Conservation (phyloP, 2,113 vertebrate genomes). For the Apteryx mantelli region DNA sequence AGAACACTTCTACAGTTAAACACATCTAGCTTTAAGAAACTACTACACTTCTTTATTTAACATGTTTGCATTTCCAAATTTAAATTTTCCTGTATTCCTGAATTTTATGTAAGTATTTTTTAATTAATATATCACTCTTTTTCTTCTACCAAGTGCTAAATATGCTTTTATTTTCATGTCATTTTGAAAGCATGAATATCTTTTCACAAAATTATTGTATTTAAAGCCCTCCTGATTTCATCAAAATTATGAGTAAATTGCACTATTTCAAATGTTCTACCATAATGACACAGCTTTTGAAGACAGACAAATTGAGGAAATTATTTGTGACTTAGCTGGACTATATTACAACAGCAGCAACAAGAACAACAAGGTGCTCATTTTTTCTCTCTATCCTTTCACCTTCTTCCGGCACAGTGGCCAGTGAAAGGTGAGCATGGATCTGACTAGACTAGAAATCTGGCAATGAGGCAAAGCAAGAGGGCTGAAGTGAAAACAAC, state of each 20-base stretch:
- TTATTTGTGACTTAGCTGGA: background rate
- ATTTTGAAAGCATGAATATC: background rate
- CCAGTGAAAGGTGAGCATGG: background rate
- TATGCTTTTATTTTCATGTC: background rate
- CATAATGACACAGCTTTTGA: background rate
- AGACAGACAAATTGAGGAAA: background rate
- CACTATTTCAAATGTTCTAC: background rate
- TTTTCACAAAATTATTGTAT: background rate
- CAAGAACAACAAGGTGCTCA: background rate
- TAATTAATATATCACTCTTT: slow-evolving; percentile 33
- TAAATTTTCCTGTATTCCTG: background rate
- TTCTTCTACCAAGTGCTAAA: background rate
- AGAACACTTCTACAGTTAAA: background rate
- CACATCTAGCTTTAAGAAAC: slow-evolving; percentile 19
- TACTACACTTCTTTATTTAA: slow-evolving; percentile 28
- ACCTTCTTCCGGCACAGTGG: background rate
- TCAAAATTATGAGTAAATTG: background rate
- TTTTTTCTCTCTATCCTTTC: background rate
- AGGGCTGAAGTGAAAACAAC: background rate
- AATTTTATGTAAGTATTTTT: slow-evolving; percentile 35
- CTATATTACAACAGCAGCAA: background rate
- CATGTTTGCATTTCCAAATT: slow-evolving; percentile 27
- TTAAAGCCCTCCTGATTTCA: background rate
- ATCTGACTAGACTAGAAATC: background rate
- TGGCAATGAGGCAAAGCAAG: background rate